Base-by-base conservation (phyloP, 1,140 invertebrate species). In the Cardiocondyla obscurior region DNA sequence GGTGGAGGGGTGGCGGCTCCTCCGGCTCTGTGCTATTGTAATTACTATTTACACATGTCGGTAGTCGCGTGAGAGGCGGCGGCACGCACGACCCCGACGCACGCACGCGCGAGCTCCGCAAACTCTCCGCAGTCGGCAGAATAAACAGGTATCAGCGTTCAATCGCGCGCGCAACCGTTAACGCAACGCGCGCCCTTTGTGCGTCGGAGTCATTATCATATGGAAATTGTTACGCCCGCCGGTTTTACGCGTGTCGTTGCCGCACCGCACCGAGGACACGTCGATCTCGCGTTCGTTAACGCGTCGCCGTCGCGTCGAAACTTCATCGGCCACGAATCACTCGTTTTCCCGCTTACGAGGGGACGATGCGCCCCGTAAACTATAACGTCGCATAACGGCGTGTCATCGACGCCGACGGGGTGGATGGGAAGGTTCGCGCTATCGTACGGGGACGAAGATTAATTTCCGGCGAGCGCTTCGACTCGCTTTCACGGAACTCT, bases 391-490 rank as follows among this genome's bases (percentile, higher is more conserved):
- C 10, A 6, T 33, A 46, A 69, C 44, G 19, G n/a, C 19, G 39
- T 25, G 28, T 51, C 67, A 36, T 70, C 28, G 67, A 22, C 46
- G 46, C 46, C 67, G 19, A 1, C 33, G 5, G 30, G 22, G 36
- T 30, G 73, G 30, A 36, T 28, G 49, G 12, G 30, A 14, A 19
- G 3, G 3, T 16, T 55, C 73, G 79, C 73, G 51, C 58, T 67
- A 84, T 85, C 46, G 22, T 19, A 7, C 51, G 44, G 51, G 33
- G 19, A 51, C 49, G 42, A 51, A 70, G 51, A 85, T 82, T 85
- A 72, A 82, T 73, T 85, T 85, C 67, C 83, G 39, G 33, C 53
- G 4, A 2, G 1, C 44, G 19, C 33, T 67, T 22, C 55, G 39
- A 64, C 39, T 16, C n/a, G 28, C 22, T 67, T 14, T 30, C 36